Base-by-base conservation (phyloP, 2,113 vertebrate genomes). In the Dunckerocampus dactyliophorus region DNA sequence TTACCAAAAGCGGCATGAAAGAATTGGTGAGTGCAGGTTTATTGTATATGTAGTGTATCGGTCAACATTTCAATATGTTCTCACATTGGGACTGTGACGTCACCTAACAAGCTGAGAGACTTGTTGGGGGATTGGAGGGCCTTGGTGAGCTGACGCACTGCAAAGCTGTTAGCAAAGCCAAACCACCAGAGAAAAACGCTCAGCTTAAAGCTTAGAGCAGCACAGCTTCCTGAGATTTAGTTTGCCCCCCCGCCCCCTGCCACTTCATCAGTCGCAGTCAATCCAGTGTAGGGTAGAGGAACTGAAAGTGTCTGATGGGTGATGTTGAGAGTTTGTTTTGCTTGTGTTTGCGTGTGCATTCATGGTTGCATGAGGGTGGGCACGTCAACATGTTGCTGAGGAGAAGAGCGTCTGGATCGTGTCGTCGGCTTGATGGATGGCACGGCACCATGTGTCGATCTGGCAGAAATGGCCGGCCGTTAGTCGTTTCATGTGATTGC, bases 361-460 rank as follows among this genome's bases (percentile, higher is more conserved):
- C 22, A 51, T 7, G 22, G 63, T 47, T 22, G 56, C 43, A 54
- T 1, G 12, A 49, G 69, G 47, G 14, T 52, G 45, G 37, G 52
- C 47, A 46, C 42, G 22, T 3, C 50, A 45, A 49, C 46, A 16
- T 62, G 59, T 62, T 70, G 56, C 60, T 67, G 70, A 45, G 71
- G 68, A 56, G 15, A 53, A 24, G 10, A 49, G 56, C 53, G 73
- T 67, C 24, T 51, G 48, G 55, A 47, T 62, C 47, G 70, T 82
- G 85, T 85, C 74, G 42, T 47, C 15, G 2, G 37, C 42, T 37
- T 74, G 75, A 83, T 69, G 67, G 71, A 85, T 85, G 61, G 65
- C 49, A 43, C 4, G 55, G 71, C 65, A 65, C 71, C 20, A 39
- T 51, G 47, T 74, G 82, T 76, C 63, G 59, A 80, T 83, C 52